phyloP scores from a whole-genome alignment of 2,888 invertebrate species.

The Trypoxylon attenuatum region DNA sequence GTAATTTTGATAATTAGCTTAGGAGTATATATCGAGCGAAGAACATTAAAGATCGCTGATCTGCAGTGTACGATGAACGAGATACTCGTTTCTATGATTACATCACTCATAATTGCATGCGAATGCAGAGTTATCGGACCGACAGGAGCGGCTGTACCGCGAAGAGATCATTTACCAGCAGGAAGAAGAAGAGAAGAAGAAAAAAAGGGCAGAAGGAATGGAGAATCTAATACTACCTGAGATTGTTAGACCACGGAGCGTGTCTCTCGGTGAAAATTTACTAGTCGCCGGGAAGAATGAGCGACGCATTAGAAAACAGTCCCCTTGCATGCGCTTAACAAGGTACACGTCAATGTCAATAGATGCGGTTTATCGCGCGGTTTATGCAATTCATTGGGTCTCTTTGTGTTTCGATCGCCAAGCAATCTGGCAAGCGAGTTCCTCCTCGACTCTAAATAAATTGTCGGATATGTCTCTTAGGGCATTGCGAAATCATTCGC shows the following conservation, averaged over 20 bases:
- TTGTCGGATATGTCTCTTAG: too few species aligned
- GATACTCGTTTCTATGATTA: background rate
- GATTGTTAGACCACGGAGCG: constrained; percentile 60
- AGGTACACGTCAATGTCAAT: constrained; percentile 41
- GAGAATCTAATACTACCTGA: constrained; percentile 56
- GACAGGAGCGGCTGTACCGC: background rate
- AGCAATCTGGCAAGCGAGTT: background rate
- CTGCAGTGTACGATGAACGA: background rate
- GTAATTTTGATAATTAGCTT: too few species aligned
- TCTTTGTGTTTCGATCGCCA: background rate
- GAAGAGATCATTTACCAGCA: constrained; percentile 1
- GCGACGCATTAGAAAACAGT: constrained; percentile 46
- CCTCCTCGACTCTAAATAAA: background rate
- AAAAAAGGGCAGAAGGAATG: background rate
- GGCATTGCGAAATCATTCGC: constrained; percentile 60
- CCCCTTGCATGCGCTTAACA: constrained; percentile 56
- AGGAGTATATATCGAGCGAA: too few species aligned
- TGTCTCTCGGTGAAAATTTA: constrained; percentile 60
- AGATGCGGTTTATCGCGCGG: background rate
- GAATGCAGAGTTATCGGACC: background rate
- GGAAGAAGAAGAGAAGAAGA: constrained; percentile 4
- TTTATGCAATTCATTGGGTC: background rate
- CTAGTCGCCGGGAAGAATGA: constrained; percentile 18
- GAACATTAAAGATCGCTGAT: background rate
- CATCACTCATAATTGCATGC: background rate